Evolutionary conservation across 1,140 invertebrate species (phyloP).

Genomic region (Belonocnema kinseyi): DNA sequence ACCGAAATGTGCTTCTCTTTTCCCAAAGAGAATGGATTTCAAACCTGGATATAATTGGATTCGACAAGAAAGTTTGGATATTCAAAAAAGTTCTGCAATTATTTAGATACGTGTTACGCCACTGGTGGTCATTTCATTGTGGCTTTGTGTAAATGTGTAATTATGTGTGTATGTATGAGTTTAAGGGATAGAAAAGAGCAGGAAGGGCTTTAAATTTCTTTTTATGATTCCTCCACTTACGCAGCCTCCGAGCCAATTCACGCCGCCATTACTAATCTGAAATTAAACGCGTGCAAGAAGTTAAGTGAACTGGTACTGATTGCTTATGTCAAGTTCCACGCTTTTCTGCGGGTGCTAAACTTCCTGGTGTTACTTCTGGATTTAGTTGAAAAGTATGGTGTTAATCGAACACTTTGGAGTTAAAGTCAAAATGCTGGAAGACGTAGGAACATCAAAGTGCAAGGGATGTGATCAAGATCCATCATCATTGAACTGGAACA

Average conservation of each 20-base stretch:
- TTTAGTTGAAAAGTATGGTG: background rate
- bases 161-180: background rate
- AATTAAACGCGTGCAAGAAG: background rate
- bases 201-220: background rate
- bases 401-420: too few relatives aligned
- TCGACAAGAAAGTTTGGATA: too few relatives aligned
- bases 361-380: background rate
- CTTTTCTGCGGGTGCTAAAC: background rate
- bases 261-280: background rate
- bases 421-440: too few relatives aligned
- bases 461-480: too few relatives aligned
- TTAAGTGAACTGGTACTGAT: background rate
- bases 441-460: too few relatives aligned
- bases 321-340: background rate
- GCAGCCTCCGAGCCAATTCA: background rate
- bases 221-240: background rate
- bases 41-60: too few relatives aligned
- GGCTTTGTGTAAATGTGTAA: conserved; percentile 4
- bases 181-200: background rate
- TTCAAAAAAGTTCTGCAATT: background rate
- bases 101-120: background rate
- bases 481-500: too few relatives aligned
- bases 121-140: background rate
- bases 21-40: too few relatives aligned
- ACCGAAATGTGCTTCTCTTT: background rate